phyloP scores from a whole-genome alignment of 2,888 invertebrate species.

The Coleophora deauratella region DNA sequence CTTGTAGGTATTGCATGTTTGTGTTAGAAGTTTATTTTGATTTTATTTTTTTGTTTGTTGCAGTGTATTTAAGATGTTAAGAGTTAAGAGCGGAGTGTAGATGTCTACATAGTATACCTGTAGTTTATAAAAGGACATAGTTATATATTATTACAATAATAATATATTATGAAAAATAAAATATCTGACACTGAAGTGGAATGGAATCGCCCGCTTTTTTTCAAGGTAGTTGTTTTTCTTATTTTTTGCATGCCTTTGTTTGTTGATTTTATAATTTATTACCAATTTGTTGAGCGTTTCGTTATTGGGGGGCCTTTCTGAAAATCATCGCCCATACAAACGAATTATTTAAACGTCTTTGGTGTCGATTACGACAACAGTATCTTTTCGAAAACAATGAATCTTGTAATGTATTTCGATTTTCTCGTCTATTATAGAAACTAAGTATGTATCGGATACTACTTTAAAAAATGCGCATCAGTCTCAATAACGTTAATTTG shows the following conservation, averaged over 20 bases:
- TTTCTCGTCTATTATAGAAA: no score
- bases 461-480: no score
- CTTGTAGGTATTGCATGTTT: no score
- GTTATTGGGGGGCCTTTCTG: no score
- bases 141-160: constrained; percentile 73
- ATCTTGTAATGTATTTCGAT: no score
- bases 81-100: constrained; percentile 66
- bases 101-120: constrained; percentile 71
- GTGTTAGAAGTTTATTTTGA: constrained; percentile 27
- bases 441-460: no score
- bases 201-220: constrained; percentile 59
- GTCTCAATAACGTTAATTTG: constrained; percentile 2
- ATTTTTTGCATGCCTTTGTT: constrained; percentile 30
- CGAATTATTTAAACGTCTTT: no score
- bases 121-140: constrained; percentile 70
- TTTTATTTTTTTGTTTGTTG: constrained; percentile 57
- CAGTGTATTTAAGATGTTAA: constrained; percentile 73
- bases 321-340: no score
- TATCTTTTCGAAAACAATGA: no score
- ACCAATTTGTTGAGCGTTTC: no score
- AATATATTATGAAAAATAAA: constrained; percentile 65
- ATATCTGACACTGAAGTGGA: constrained; percentile 54
- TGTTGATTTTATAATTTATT: not conserved
- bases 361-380: no score
- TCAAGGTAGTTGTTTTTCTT: constrained; percentile 53